Evolutionary conservation across 1,140 invertebrate genomes (phyloP), one percentile per base, ranked within the genome.

Genomic region (Battus philenor): DNA sequence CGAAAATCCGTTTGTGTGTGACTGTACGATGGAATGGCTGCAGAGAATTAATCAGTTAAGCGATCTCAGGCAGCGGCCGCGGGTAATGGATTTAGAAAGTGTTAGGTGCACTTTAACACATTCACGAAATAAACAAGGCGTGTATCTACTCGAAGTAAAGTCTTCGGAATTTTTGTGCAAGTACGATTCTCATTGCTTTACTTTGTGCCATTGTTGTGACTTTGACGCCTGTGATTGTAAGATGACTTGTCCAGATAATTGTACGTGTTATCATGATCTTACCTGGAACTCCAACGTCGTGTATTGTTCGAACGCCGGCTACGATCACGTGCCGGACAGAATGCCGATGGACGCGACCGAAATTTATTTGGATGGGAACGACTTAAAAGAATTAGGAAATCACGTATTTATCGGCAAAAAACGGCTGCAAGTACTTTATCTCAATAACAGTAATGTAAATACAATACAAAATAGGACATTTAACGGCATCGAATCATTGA

Each of bases 301-400:
- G 39, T 94, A 96, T 83, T 97, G 95, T 83, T 93, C 93, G n/a
- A 90, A 88, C 48, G 89, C 91, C 44, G 90, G 89, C 31, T 93
- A 94, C 79, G 90, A 89, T 50, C 87, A 87, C 59, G 89, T 95
- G 32, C 94, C 95, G 0, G 90, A 91, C 50, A 89, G 91, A 65
- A 91, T 97, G 57, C 95, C 95, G 4, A 96, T 97, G 94, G 95
- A 97, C 78, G 93, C 94, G 18, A 96, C 95, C 26, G 93, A 95
- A 83, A 91, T 96, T 43, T 96, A 95, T 78, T 88, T 96, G 29
- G 95, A 96, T 67, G 95, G 95, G 15, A 96, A 96, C 72, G 89
- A 94, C 78, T 90, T 96, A 47, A 90, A 90, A 27, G 91, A 94
- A 68, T 86, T 96, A 18, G 91, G 91, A 45, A 94, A 93, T 74